Evolutionary conservation across 2,888 invertebrate species (phyloP).

Genomic region (Bellardia bayeri): DNA sequence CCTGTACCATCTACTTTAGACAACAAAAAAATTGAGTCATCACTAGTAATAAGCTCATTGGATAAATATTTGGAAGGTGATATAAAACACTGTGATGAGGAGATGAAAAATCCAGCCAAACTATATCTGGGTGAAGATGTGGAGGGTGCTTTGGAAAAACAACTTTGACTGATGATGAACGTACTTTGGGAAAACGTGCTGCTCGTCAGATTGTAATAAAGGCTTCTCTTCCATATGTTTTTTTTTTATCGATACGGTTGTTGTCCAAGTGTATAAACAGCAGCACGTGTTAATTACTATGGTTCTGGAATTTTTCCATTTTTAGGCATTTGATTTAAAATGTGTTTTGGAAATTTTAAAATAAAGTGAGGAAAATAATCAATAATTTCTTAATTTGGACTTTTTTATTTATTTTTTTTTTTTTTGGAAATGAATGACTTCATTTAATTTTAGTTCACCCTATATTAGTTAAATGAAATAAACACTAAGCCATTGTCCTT

Average conservation of each 20-base stretch:
- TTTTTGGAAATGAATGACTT: not conserved
- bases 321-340: conserved; percentile 14
- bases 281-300: conserved; percentile 8
- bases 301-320: not conserved
- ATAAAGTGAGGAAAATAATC: not conserved
- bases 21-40: conserved; percentile 10
- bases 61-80: not conserved
- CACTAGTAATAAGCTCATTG: not conserved
- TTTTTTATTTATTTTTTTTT: no score
- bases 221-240: not conserved
- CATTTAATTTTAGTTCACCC: not conserved
- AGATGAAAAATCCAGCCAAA: not conserved
- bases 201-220: conserved; percentile 16
- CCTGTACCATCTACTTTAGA: conserved; percentile 5
- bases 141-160: not conserved
- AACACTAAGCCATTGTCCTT: no score
- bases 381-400: no score
- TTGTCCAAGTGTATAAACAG: not conserved
- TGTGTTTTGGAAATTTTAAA: not conserved
- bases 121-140: not conserved
- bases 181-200: not conserved
- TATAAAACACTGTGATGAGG: not conserved
- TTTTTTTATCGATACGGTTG: not conserved
- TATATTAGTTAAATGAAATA: not conserved
- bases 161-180: conserved; percentile 11